Base-by-base conservation (phyloP, 1,140 invertebrate species). In the Camponotus floridanus region DNA sequence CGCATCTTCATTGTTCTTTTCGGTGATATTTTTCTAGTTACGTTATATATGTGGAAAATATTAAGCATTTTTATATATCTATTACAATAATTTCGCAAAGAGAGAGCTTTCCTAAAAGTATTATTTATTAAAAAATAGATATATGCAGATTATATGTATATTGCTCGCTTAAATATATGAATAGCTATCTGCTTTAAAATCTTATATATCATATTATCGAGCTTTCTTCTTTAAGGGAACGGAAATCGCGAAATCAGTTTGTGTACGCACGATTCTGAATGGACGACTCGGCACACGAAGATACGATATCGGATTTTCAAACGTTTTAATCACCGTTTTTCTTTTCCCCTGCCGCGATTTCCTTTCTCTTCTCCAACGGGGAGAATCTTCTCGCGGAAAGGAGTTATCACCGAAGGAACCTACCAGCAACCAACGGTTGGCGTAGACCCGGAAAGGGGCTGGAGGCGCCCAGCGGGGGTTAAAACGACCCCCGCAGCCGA, bases 401-500 rank as follows among this genome's bases (percentile, higher is more conserved):
- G 93, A 94, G 93, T 94, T 94, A 94, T 94, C 92, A 92, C 86
- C 86, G 91, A 84, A 91, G 92, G 91, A 92, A 94, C 92, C 90
- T 92, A 92, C 91, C 92, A 91, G 90, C 91, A 85, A 86, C 87
- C 81, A 61, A 76, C 78, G 74, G 80, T 83, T 89, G 89, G 90
- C 88, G 91, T 89, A 91, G 91, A 91, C 80, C 88, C 70, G 88
- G 83, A 88, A 86, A 88, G 91, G 86, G 89, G 88, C 64, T 90
- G 87, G 88, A 79, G 91, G 92, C 85, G 88, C 74, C 71, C 87
- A 85, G 85, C 87, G 91, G 91, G 87, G 91, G 87, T 91, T 93
- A 92, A 93, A 94, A 94, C 92, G 93, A 93, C 90, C 90, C 89
- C 89, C 87, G 83, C 86, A 80, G 86, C 51, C 88, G 93, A 85